A percentile compares a stretch with the other conserved stretches of the same genome.
Conservation (phyloP, 2,888 invertebrate genomes). For the Dryobota labecula region DNA sequence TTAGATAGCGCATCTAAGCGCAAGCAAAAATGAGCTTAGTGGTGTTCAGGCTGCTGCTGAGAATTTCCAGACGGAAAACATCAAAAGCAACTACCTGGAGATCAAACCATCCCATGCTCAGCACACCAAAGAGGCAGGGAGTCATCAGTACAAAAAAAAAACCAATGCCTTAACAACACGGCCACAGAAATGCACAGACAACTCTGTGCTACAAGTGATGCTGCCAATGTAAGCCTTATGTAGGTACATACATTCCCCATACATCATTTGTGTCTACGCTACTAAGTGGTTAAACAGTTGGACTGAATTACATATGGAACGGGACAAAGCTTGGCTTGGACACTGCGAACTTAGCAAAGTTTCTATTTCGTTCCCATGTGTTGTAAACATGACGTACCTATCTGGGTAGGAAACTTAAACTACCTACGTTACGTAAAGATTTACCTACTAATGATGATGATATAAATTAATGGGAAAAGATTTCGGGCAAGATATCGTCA, state of each 20-base stretch:
- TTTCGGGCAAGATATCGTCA: not conserved
- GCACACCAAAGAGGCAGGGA: not conserved
- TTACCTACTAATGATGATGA: not conserved
- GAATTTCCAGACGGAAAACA: not conserved
- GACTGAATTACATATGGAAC: slow-evolving; percentile 33
- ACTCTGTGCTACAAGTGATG: not conserved
- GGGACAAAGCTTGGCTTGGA: slow-evolving; percentile 34
- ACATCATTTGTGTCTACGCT: slow-evolving; percentile 25
- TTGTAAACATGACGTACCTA: slow-evolving; percentile 7
- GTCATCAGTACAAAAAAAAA: not conserved
- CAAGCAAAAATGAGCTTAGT: no score
- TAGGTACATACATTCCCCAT: slow-evolving; percentile 7
- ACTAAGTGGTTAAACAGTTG: slow-evolving; percentile 50
- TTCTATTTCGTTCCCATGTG: not conserved
- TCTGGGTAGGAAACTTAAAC: not conserved
- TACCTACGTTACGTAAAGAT: not conserved
- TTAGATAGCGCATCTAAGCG: no score
- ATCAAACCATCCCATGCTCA: not conserved
- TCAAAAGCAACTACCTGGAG: not conserved
- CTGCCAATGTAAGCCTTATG: not conserved
- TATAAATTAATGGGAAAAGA: not conserved
- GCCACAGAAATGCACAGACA: not conserved
- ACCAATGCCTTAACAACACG: not conserved
- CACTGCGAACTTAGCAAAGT: slow-evolving; percentile 21
- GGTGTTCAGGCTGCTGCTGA: not conserved